Conservation (phyloP, 1,140 invertebrate genomes). For the Neodiprion pinetum region DNA sequence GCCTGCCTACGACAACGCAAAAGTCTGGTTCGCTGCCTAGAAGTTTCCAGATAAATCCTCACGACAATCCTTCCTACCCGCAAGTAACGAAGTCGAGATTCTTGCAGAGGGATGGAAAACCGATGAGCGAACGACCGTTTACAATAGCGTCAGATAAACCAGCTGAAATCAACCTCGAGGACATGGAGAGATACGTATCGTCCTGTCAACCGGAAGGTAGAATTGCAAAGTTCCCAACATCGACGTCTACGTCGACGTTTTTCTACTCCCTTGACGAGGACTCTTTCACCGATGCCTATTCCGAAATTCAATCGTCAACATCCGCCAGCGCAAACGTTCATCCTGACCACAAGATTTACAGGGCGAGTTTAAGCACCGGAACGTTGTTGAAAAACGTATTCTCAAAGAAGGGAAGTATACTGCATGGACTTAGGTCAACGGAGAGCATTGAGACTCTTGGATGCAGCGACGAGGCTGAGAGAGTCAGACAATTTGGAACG, state of each 20-base stretch:
- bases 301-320: conserved; percentile 51
- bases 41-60: conserved; percentile 67
- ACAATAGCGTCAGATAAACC: conserved; percentile 73
- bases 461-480: conserved; percentile 51
- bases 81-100: conserved; percentile 51
- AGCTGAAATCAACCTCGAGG: conserved; percentile 59
- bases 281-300: conserved; percentile 60
- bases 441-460: conserved; percentile 58
- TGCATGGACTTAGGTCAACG: conserved; percentile 52
- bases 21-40: conserved; percentile 81
- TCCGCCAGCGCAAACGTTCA: conserved; percentile 64
- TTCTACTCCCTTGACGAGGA: conserved; percentile 61
- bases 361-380: conserved; percentile 52
- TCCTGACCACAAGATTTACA: conserved; percentile 80
- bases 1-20: conserved; percentile 59
- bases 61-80: conserved; percentile 29
- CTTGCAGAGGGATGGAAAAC: conserved; percentile 56
- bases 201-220: conserved; percentile 60
- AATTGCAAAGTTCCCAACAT: conserved; percentile 57
- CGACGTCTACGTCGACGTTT: conserved; percentile 45
- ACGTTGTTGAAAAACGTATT: conserved; percentile 47
- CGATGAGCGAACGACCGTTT: conserved; percentile 67
- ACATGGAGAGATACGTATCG: conserved; percentile 67
- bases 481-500: conserved; percentile 45
- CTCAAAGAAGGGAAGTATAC: conserved; percentile 50